Evolutionary conservation across 2,113 vertebrate genomes (phyloP).

Genomic region (Pyxicephalus adspersus): DNA sequence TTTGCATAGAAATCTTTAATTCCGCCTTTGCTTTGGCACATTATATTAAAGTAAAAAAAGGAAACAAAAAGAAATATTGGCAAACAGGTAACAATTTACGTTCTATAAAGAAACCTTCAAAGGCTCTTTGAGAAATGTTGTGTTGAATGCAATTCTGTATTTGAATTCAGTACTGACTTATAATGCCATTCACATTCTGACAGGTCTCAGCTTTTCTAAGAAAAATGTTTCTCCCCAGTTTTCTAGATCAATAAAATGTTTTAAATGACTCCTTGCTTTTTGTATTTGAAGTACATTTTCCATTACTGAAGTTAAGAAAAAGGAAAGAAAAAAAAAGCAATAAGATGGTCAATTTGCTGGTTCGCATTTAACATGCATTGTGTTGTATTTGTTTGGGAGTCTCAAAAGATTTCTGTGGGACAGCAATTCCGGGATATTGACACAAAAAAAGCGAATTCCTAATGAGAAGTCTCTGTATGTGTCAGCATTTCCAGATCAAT

Average conservation of each 20-base stretch:
- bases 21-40: no score
- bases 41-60: no score
- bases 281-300: constrained; percentile 39
- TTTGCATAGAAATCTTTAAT: no score
- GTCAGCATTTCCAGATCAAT: constrained; percentile 33
- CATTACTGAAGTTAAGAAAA: constrained; percentile 21
- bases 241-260: constrained; percentile 35
- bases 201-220: not conserved
- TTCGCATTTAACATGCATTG: constrained; percentile 34
- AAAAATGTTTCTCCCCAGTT: not conserved
- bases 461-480: not conserved
- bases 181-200: constrained; percentile 5
- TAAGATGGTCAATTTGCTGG: constrained; percentile 19
- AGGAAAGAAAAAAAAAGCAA: constrained; percentile 22
- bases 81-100: not conserved
- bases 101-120: not conserved
- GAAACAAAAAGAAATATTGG: no score
- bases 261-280: constrained; percentile 21
- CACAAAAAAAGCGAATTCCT: constrained; percentile 16
- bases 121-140: not conserved
- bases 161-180: not conserved
- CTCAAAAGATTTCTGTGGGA: constrained; percentile 13
- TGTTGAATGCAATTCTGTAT: not conserved
- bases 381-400: constrained; percentile 1
- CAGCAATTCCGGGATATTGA: constrained; percentile 28